Conservation (phyloP, 1,140 invertebrate genomes). For the Rhyzopertha dominica region DNA sequence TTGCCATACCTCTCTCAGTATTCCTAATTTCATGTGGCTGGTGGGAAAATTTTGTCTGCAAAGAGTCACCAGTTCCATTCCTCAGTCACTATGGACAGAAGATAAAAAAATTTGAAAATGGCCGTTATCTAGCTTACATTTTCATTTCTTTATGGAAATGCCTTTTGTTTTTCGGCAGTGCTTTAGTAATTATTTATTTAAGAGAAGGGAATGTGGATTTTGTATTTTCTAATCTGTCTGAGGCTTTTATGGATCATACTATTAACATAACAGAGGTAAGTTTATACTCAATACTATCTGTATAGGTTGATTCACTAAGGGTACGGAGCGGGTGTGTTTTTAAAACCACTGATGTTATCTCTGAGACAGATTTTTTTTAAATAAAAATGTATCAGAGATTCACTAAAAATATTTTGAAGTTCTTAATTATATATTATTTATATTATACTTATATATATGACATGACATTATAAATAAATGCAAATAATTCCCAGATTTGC, state of each 20-base stretch:
- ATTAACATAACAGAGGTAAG: constrained; percentile 56
- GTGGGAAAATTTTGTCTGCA: constrained; percentile 79
- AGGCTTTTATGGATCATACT: constrained; percentile 52
- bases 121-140: constrained; percentile 64
- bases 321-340: not conserved
- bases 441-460: too few relatives aligned
- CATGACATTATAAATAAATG: too few relatives aligned
- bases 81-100: constrained; percentile 51
- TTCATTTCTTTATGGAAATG: constrained; percentile 66
- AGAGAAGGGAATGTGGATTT: constrained; percentile 50
- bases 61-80: constrained; percentile 45
- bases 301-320: not conserved
- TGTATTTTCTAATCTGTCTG: constrained; percentile 51
- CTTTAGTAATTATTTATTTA: constrained; percentile 52
- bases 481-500: too few relatives aligned
- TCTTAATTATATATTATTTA: too few relatives aligned
- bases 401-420: too few relatives aligned
- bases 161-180: constrained; percentile 54
- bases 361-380: not conserved
- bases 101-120: constrained; percentile 56
- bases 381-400: too few relatives aligned
- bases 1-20: constrained; percentile 60
- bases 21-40: constrained; percentile 72
- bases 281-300: not conserved
- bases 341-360: not conserved